phyloP scores from a whole-genome alignment of 2,113 vertebrate species.

The Athene cunicularia region DNA sequence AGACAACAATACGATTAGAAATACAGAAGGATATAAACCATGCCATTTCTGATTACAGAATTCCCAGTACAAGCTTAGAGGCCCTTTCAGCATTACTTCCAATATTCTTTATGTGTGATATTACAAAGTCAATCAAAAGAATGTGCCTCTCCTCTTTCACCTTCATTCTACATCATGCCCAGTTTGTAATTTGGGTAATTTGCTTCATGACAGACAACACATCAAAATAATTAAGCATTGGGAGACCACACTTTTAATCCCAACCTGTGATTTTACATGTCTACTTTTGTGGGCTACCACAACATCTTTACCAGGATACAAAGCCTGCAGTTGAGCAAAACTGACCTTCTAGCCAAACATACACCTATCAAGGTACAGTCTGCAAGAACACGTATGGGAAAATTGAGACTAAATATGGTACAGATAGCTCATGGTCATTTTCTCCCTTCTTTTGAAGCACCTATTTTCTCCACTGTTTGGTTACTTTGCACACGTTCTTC shows the following conservation, averaged over 20 bases:
- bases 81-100: background rate
- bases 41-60: background rate
- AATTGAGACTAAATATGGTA: background rate
- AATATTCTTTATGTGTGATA: background rate
- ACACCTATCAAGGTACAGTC: background rate
- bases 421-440: background rate
- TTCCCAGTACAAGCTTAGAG: background rate
- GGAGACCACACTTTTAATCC: background rate
- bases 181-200: background rate
- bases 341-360: background rate
- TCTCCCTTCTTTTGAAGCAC: background rate
- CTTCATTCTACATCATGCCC: background rate
- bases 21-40: background rate
- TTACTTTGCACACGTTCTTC: background rate
- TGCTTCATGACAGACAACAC: background rate
- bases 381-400: accelerated
- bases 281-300: background rate
- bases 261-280: background rate
- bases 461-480: background rate
- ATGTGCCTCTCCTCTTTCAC: background rate
- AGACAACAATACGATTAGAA: background rate
- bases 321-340: background rate
- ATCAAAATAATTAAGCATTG: background rate
- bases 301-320: background rate
- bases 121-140: background rate